Evolutionary conservation across 2,797 vertebrate genomes (phyloP).

Genomic region (Cuniculus paca): DNA sequence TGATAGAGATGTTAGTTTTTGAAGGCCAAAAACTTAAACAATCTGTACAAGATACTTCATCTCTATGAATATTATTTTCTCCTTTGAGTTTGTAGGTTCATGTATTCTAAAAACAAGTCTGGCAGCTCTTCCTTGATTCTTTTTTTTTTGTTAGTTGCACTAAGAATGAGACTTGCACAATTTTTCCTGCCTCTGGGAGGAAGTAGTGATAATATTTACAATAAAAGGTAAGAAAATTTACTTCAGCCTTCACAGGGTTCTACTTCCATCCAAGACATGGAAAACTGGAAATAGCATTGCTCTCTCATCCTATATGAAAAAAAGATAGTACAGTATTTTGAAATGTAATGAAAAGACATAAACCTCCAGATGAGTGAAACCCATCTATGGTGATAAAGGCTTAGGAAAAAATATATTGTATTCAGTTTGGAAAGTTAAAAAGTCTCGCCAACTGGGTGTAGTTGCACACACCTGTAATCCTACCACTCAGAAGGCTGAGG

Average conservation of each 20-base stretch:
- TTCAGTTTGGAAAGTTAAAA: too few species aligned
- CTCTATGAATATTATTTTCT: neutral
- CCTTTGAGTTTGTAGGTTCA: neutral
- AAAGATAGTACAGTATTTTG: neutral
- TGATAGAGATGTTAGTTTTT: neutral
- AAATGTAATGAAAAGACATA: neutral
- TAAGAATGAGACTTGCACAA: neutral
- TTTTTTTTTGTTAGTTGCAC: neutral
- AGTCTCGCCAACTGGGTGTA: too few species aligned
- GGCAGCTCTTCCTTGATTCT: neutral
- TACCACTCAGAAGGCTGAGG: too few species aligned
- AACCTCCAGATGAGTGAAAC: neutral
- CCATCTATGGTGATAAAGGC: neutral
- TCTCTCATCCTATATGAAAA: neutral
- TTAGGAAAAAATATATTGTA: neutral
- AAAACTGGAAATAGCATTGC: neutral
- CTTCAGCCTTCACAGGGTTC: neutral
- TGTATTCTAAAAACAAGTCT: neutral
- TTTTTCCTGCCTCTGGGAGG: neutral
- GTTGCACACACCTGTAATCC: too few species aligned
- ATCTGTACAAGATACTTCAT: neutral
- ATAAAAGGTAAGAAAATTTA: neutral
- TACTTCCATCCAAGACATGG: neutral
- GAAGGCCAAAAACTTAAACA: neutral
- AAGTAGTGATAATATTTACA: neutral